Percentiles rank a stretch among this genome's conserved stretches.
Evolutionary conservation across 2,888 invertebrate genomes (phyloP).

Genomic region (Phengaris alcon): DNA sequence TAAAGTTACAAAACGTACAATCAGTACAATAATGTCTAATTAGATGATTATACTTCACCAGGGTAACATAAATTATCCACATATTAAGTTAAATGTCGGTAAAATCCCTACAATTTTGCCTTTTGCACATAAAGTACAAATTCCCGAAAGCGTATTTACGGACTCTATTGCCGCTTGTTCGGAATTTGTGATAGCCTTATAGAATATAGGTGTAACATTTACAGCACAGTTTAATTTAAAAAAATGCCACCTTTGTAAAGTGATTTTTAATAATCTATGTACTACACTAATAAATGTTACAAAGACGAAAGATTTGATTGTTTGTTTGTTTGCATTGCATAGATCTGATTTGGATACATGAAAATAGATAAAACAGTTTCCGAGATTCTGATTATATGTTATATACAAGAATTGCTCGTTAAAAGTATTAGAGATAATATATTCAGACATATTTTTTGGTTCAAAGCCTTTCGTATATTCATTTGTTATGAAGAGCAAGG

Average conservation of each 20-base stretch:
- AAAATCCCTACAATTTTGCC: conserved; percentile 1
- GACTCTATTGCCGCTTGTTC: not conserved
- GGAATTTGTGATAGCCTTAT: not conserved
- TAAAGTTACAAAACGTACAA: not conserved
- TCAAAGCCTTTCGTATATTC: too few species aligned
- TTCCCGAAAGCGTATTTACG: conserved; percentile 10
- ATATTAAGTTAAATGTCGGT: not conserved
- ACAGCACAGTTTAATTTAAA: not conserved
- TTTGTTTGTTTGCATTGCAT: too few species aligned
- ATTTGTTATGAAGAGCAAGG: too few species aligned
- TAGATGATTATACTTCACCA: not conserved
- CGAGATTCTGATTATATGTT: too few species aligned
- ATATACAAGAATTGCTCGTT: too few species aligned
- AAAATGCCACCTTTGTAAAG: not conserved
- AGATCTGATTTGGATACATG: too few species aligned
- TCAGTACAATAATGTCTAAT: too few species aligned
- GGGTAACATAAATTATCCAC: conserved; percentile 4
- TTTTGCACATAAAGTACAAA: conserved; percentile 5
- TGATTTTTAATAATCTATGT: not conserved
- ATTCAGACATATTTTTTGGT: too few species aligned
- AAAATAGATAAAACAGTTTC: too few species aligned
- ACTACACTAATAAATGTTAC: too few species aligned
- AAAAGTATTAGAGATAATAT: too few species aligned
- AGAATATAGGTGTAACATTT: not conserved
- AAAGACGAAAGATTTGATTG: too few species aligned